These are phyloP conservation scores for Eumacrocentrus americanus DNA, from an alignment of 2,888 invertebrate genomes.

Conservation along the genomic window DNA sequence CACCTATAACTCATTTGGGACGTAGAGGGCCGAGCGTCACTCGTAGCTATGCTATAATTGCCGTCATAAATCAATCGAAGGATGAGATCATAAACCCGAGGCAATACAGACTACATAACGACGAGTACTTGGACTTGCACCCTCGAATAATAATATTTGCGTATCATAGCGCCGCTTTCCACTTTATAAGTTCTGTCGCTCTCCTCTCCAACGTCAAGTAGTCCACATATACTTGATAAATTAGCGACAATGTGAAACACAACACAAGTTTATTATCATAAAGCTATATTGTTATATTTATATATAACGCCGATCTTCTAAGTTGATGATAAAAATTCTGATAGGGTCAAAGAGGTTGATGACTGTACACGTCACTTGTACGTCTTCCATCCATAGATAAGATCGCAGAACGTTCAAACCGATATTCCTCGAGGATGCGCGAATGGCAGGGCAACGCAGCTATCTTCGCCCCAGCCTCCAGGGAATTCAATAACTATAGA, in stretches of 20 bases:
- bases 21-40: slow-evolving; percentile 56
- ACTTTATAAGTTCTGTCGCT: too few relatives aligned
- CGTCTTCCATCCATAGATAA: slow-evolving; percentile 44
- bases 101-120: slow-evolving; percentile 56
- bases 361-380: slow-evolving; percentile 49
- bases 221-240: too few relatives aligned
- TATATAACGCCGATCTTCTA: neutral
- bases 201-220: too few relatives aligned
- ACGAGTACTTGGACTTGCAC: slow-evolving; percentile 44
- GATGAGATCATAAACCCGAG: slow-evolving; percentile 62
- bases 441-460: slow-evolving; percentile 13
- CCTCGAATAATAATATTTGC: too few relatives aligned
- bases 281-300: neutral
- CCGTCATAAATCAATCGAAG: slow-evolving; percentile 61
- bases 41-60: slow-evolving; percentile 60
- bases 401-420: slow-evolving; percentile 41
- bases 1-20: slow-evolving; percentile 59
- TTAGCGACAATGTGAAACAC: too few relatives aligned
- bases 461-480: slow-evolving; percentile 35
- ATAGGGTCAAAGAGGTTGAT: slow-evolving; percentile 46
- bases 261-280: too few relatives aligned
- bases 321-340: slow-evolving; percentile 34
- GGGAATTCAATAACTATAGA: slow-evolving; percentile 54
- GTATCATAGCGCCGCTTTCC: too few relatives aligned
- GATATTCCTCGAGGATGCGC: too few relatives aligned